Evolutionary conservation across 2,888 invertebrate genomes (phyloP), one percentile per base, ranked within the genome.

Genomic region (Oxyscelio sp.): DNA sequence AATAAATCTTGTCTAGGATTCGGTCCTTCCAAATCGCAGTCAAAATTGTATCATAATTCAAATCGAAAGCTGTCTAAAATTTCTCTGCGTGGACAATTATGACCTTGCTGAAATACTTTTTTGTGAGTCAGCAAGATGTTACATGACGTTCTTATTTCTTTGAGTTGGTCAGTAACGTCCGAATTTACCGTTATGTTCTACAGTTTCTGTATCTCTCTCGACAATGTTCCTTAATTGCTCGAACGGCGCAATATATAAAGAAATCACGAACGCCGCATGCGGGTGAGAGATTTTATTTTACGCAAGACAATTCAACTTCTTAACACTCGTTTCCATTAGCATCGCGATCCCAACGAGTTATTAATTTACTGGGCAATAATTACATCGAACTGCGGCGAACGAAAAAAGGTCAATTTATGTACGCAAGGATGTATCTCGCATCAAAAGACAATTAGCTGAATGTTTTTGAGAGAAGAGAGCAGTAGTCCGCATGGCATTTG

Each of bases 161-260:
- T 24, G 8, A 27, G 38, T 38, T 43, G 58, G 48, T 50, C 75
- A 58, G 66, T 59, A 66, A 77, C 59, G 66, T 77, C 75, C 38
- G 66, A 66, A 50, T 77, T 65, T 77, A 77, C 75, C 54, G 65
- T 75, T 75, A 75, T 34, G 56, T 45, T 63, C 54, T 54, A 54
- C 45, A 75, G 75, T 65, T 75, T 34, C 65, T 45, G 45, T 54
- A 40, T 24, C 61, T 52, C 61, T 38, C 43, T 43, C 52, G 50
- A 45, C 24, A 63, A 63, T 19, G 75, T 65, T 45, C 13, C 65
- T 75, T 75, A 56, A 75, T 65, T 74, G 74, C 54, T 54, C 34
- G 61, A 38, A 52, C 50, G 22, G 8, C 56, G 27, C 75, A 24
- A 66, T 77, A 22, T 21, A 50, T 11, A 66, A 75, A 77, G 73